phyloP scores from a whole-genome alignment of 2,888 invertebrate genomes.

The Acronicta alni region DNA sequence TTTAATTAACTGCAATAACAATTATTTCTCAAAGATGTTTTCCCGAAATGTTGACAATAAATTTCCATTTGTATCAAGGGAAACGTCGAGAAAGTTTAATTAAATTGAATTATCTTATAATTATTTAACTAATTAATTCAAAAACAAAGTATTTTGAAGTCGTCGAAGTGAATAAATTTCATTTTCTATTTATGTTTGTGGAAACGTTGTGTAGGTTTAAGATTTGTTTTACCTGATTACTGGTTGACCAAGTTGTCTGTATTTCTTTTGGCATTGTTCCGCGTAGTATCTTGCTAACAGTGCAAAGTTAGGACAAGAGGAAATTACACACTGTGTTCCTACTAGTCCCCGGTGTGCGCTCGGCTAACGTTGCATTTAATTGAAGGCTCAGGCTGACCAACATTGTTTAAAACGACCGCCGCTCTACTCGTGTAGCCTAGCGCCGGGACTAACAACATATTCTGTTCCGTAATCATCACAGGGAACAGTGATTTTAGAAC shows the following conservation, averaged over 20 bases:
- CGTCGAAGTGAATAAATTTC: constrained; percentile 9
- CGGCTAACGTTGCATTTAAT: constrained; percentile 60
- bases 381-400: constrained; percentile 54
- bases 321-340: constrained; percentile 41
- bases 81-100: constrained; percentile 48
- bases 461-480: constrained; percentile 19
- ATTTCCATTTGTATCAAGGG: constrained; percentile 40
- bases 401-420: constrained; percentile 55
- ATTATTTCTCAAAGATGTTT: constrained; percentile 31
- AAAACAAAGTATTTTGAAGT: constrained; percentile 31
- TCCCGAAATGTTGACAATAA: constrained; percentile 29
- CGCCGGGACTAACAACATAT: constrained; percentile 19
- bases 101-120: constrained; percentile 47
- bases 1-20: constrained; percentile 28
- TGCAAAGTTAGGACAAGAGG: constrained; percentile 25
- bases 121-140: constrained; percentile 45
- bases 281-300: constrained; percentile 20
- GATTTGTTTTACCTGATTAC: constrained; percentile 10
- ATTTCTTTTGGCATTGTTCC: constrained; percentile 16
- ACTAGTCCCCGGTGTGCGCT: constrained; percentile 27
- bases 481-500: constrained; percentile 13
- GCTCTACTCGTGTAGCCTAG: constrained; percentile 23
- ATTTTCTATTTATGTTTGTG: constrained; percentile 4
- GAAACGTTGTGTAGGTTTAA: constrained; percentile 2
- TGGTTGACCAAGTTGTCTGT: not conserved